Base-by-base conservation (phyloP, 2,797 vertebrate genomes). In the Leuciscus waleckii region DNA sequence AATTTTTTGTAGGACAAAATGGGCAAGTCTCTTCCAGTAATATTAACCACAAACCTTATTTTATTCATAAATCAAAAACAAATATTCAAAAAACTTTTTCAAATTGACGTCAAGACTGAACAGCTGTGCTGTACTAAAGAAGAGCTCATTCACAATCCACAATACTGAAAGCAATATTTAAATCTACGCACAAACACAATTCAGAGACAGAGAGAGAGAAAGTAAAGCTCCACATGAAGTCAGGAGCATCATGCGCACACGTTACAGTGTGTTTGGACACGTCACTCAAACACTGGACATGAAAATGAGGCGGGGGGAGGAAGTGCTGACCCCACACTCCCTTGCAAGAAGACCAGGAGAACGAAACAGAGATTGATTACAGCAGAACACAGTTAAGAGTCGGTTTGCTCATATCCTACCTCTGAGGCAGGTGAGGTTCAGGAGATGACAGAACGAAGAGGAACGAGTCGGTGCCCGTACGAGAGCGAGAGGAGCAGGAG, bases 381-480 rank as follows among this genome's bases (percentile, higher is more conserved):
- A 14, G 73, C 68, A 58, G 23, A 77, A 74, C 74, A 87, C 69
- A 85, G 65, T 51, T 32, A 46, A 51, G 29, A 86, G 68, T 73
- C 56, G 65, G 49, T 77, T 13, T 35, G 16, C 26, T 32, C 70
- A 68, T 65, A 39, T 46, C 71, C n/a, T 89, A 90, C 89, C 87
- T 90, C 87, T 79, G 79, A 88, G 89, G 54, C 89, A 89, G 87
- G 87, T 71, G 84, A 90, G 82, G 84, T 87, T 39, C 81, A 90
- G 89, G 89, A 90, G 83, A 80, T 79, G 85, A 74, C 87, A 87
- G 73, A 90, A 82, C 13, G 87, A 87, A 61, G 85, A 93, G 88
- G 87, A 90, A 90, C 89, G 90, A 58, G 75, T 41, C 75, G 83
- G 83, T 39, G 88, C 92, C 91, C 75, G 26, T 87, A 74, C 85